Evolutionary conservation across 2,113 vertebrate genomes (phyloP).

Genomic region (Oophaga pumilio): DNA sequence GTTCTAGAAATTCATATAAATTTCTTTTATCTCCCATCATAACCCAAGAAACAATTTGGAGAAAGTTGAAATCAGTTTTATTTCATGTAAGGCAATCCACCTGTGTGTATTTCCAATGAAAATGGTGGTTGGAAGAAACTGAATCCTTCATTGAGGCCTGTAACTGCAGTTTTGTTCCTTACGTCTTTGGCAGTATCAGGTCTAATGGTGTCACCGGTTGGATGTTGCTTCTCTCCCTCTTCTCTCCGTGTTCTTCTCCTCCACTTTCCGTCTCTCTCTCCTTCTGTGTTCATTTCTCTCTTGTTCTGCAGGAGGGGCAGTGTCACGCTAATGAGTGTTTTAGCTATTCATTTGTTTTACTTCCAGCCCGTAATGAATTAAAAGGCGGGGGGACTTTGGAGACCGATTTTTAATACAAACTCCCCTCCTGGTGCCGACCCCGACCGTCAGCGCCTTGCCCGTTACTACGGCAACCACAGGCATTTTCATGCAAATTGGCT

Average conservation of each 20-base stretch:
- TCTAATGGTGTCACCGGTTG: conserved; percentile 5
- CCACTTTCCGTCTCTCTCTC: conserved; percentile 67
- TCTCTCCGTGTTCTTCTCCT: conserved; percentile 10
- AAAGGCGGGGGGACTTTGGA: conserved; percentile 81
- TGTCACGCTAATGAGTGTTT: conserved; percentile 89
- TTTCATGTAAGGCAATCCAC: conserved; percentile 14
- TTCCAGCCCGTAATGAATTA: conserved; percentile 86
- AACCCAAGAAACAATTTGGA: neutral
- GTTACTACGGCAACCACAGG: conserved; percentile 87
- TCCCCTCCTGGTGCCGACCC: conserved; percentile 85
- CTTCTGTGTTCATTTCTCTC: conserved; percentile 64
- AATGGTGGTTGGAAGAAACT: conserved; percentile 11
- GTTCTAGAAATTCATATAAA: neutral
- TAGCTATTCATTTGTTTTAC: conserved; percentile 92
- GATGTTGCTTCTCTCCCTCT: conserved; percentile 20
- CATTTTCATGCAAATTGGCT: conserved; percentile 86
- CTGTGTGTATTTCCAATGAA: neutral
- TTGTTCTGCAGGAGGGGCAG: conserved; percentile 58
- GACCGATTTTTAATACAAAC: conserved; percentile 88
- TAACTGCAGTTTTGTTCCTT: conserved; percentile 13
- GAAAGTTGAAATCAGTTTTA: neutral
- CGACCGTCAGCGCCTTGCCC: conserved; percentile 81
- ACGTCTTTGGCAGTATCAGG: neutral
- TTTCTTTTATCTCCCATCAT: neutral
- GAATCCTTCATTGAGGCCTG: conserved; percentile 17